Conservation (phyloP, 2,113 vertebrate genomes). For the Arizona elegans region DNA sequence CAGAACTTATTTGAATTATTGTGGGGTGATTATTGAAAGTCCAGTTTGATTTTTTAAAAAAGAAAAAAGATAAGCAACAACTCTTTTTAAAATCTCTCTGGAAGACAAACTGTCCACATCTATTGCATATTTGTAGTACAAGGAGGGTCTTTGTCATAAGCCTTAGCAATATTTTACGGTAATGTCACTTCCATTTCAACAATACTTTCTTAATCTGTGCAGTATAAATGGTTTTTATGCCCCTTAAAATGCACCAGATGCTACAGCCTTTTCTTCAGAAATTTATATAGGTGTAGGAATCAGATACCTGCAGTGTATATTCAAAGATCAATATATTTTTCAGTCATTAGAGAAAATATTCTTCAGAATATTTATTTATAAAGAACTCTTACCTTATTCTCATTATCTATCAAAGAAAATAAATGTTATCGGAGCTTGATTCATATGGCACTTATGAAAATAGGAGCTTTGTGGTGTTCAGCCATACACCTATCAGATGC, state of each 20-base stretch:
- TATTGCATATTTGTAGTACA: neutral
- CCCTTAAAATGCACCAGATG: neutral
- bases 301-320: neutral
- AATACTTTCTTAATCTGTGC: neutral
- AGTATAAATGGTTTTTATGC: neutral
- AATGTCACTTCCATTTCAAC: neutral
- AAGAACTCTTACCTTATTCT: neutral
- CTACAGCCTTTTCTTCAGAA: neutral
- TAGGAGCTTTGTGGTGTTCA: neutral
- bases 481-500: no score
- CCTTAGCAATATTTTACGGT: neutral
- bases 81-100: neutral
- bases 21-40: neutral
- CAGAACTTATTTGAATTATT: neutral
- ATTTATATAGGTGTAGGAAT: neutral
- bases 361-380: neutral
- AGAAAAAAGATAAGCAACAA: neutral
- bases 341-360: neutral
- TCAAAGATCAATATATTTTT: neutral
- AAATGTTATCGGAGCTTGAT: neutral
- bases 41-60: neutral
- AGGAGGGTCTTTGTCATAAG: neutral
- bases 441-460: neutral
- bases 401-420: neutral
- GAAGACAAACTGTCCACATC: neutral